A percentile compares a stretch with the other conserved stretches of the same genome.
Evolutionary conservation across 2,797 vertebrate genomes (phyloP).

Genomic region (Nasua narica): DNA sequence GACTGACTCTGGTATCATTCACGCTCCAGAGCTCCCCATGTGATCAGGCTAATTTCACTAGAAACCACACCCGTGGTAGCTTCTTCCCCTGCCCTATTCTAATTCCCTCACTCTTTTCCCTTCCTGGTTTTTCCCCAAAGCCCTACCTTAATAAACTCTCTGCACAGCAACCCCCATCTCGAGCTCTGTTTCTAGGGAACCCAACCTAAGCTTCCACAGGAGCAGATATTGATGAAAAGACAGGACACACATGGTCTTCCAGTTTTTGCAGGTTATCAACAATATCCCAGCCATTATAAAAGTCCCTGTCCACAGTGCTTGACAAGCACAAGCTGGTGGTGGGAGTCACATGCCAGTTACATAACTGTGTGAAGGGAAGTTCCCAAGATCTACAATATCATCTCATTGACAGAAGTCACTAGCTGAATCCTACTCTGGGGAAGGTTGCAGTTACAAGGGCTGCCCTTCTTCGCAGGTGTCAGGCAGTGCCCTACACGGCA

Average conservation of each 20-base stretch:
- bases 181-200: neutral
- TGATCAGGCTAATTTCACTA: neutral
- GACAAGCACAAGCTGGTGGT: neutral
- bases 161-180: neutral
- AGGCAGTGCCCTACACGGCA: conserved; percentile 37
- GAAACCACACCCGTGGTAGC: neutral
- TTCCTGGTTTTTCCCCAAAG: neutral
- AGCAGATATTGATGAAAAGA: neutral
- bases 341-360: neutral
- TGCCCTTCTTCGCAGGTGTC: conserved; percentile 62
- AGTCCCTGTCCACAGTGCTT: neutral
- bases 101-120: neutral
- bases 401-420: conserved; percentile 57
- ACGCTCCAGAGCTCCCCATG: neutral
- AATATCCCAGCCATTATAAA: neutral
- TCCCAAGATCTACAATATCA: conserved; percentile 42
- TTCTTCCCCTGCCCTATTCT: neutral
- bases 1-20: neutral
- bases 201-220: neutral
- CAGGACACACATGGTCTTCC: neutral
- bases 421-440: conserved; percentile 47
- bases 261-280: neutral
- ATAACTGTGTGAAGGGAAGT: neutral
- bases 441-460: conserved; percentile 51
- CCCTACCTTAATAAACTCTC: neutral